Conservation (phyloP, 2,888 invertebrate genomes). For the Pyrrhia umbra region DNA sequence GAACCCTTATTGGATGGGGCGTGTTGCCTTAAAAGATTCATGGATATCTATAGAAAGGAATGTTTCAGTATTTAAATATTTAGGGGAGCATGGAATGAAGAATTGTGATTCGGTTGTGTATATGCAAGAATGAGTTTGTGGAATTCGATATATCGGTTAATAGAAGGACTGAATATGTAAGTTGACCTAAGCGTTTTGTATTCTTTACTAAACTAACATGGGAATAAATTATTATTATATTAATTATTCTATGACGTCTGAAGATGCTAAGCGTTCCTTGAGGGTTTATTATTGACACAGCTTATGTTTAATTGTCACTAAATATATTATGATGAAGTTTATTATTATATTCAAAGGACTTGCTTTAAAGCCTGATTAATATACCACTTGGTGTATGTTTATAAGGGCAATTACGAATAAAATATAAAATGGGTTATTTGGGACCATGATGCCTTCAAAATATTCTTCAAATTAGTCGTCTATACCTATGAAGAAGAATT, state of each 20-base stretch:
- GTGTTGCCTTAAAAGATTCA: conserved; percentile 66
- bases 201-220: conserved; percentile 2
- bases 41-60: conserved; percentile 58
- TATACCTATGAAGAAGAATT: neutral
- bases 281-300: neutral
- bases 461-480: too few species aligned
- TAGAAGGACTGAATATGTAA: neutral
- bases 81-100: conserved; percentile 42
- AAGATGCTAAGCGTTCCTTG: neutral
- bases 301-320: too few species aligned
- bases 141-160: conserved; percentile 9
- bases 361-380: too few species aligned
- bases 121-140: conserved; percentile 9
- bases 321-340: too few species aligned
- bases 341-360: too few species aligned
- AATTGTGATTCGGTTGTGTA: conserved; percentile 35
- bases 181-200: conserved; percentile 2
- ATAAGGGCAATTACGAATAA: too few species aligned
- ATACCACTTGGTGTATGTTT: too few species aligned
- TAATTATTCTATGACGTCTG: too few species aligned
- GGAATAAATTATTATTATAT: conserved; percentile 12
- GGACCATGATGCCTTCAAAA: too few species aligned
- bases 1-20: conserved; percentile 63
- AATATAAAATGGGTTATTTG: too few species aligned
- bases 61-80: conserved; percentile 64